These are phyloP conservation scores for Scomber scombrus DNA, from an alignment of 2,113 vertebrate genomes.

Conservation along the genomic window DNA sequence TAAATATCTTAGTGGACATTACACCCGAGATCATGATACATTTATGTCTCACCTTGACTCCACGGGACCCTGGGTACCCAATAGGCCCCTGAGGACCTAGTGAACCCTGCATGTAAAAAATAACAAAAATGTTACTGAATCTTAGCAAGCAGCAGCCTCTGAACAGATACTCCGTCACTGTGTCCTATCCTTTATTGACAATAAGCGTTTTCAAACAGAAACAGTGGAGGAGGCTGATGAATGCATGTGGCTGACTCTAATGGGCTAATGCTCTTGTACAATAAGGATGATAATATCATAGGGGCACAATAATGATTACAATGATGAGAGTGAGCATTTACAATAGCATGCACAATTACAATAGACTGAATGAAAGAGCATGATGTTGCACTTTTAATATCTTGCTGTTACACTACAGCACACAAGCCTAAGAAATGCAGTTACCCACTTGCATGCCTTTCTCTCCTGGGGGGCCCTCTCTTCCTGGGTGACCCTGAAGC, in stretches of 20 bases:
- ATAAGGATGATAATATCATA: constrained; percentile 35
- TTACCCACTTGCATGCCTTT: constrained; percentile 90
- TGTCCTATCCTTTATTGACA: constrained; percentile 10
- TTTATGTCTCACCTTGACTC: constrained; percentile 90
- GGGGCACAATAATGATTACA: constrained; percentile 27
- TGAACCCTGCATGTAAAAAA: constrained; percentile 82
- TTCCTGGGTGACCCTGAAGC: constrained; percentile 92
- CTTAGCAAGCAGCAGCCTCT: background rate
- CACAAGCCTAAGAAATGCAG: constrained; percentile 19
- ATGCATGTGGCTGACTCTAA: constrained; percentile 39
- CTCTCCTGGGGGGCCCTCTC: constrained; percentile 92
- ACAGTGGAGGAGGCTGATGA: constrained; percentile 30
- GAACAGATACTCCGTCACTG: background rate
- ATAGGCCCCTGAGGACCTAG: constrained; percentile 87
- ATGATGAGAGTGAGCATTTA: constrained; percentile 23
- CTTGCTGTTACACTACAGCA: background rate
- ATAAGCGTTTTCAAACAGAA: background rate
- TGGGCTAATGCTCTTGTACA: constrained; percentile 34
- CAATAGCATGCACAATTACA: constrained; percentile 40
- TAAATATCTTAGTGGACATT: constrained; percentile 40
- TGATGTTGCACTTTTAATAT: constrained; percentile 24
- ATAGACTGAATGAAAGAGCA: constrained; percentile 11
- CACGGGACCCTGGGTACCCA: constrained; percentile 92
- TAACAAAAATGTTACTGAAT: constrained; percentile 1
- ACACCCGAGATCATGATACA: constrained; percentile 22